Evolutionary conservation across 2,797 vertebrate species (phyloP).

Genomic region (Podargus strigoides): DNA sequence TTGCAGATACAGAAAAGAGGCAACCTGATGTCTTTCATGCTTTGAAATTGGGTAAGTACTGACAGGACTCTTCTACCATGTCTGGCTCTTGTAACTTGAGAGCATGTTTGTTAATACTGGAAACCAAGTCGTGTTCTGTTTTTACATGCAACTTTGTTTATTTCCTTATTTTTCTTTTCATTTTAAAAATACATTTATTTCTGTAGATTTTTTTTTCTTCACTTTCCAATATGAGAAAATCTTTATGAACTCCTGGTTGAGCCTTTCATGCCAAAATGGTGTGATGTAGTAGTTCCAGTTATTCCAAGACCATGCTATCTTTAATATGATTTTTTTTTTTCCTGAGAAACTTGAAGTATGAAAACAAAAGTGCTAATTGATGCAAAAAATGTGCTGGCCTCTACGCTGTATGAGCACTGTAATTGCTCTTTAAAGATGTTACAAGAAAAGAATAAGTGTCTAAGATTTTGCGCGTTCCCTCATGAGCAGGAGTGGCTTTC

Average conservation of each 20-base stretch:
- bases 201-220: neutral
- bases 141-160: fast-evolving
- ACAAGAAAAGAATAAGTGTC: neutral
- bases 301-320: neutral
- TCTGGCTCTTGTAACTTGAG: neutral
- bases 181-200: neutral
- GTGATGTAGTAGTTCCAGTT: neutral
- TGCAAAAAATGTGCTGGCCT: neutral
- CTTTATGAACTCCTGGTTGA: neutral
- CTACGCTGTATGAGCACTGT: fast-evolving
- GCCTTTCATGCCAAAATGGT: neutral
- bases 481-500: neutral
- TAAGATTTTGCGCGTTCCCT: neutral
- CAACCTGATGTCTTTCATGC: constrained; percentile 94
- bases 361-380: neutral
- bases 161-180: neutral
- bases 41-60: constrained; percentile 87
- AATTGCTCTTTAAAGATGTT: neutral
- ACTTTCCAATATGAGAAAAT: neutral
- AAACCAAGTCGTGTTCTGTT: neutral
- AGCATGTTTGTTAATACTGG: neutral
- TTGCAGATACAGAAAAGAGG: constrained; percentile 83
- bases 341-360: neutral
- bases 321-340: neutral
- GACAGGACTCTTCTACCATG: neutral